These are phyloP conservation scores for Heterotis niloticus DNA, from an alignment of 2,113 vertebrate genomes.

Conservation along the genomic window DNA sequence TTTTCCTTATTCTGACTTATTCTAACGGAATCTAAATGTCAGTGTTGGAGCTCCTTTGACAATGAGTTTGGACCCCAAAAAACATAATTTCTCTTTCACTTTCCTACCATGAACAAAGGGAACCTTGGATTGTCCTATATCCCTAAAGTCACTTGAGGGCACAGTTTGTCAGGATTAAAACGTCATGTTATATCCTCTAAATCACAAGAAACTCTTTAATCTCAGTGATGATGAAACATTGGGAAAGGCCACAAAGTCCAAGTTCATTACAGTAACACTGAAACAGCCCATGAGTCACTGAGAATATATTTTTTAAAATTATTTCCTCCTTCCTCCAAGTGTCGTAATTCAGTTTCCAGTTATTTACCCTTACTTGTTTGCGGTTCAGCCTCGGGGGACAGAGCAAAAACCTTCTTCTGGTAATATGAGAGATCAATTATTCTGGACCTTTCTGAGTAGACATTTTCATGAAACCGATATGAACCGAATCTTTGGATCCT, in stretches of 20 bases:
- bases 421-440: constrained; percentile 31
- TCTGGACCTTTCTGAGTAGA: constrained; percentile 32
- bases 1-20: background rate
- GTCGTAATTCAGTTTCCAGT: background rate
- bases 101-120: background rate
- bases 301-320: background rate
- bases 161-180: constrained; percentile 24
- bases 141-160: constrained; percentile 11
- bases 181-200: background rate
- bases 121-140: background rate
- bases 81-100: background rate
- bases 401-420: constrained; percentile 14
- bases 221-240: constrained; percentile 18
- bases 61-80: background rate
- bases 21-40: background rate
- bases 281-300: background rate
- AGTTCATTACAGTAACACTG: background rate
- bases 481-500: constrained; percentile 21
- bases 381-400: background rate
- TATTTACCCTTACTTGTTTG: background rate
- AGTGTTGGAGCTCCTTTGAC: background rate
- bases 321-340: background rate
- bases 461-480: constrained; percentile 21
- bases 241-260: constrained; percentile 21
- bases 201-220: background rate